Evolutionary conservation across 1,140 invertebrate genomes (phyloP).

Genomic region (Bombus impatiens): DNA sequence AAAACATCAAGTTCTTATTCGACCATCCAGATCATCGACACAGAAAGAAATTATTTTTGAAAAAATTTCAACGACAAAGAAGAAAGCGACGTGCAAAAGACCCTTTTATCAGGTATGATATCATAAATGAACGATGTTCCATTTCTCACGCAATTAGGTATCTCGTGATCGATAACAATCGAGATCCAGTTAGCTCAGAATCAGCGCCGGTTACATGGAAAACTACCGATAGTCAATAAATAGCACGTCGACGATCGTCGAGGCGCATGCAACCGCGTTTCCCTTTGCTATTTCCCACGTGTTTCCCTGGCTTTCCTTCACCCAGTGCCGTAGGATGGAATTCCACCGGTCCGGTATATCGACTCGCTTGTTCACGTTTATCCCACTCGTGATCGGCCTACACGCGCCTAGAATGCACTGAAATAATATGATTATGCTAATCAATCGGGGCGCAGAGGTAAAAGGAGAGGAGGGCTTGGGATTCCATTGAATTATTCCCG

Average conservation of each 20-base stretch:
- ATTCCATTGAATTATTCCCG: constrained; percentile 61
- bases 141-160: constrained; percentile 39
- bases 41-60: background rate
- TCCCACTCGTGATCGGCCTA: constrained; percentile 66
- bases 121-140: background rate
- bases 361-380: constrained; percentile 44
- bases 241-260: constrained; percentile 4
- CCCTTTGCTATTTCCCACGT: constrained; percentile 45
- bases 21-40: no score
- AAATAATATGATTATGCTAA: constrained; percentile 72
- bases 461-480: constrained; percentile 4
- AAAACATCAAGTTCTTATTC: background rate
- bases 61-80: background rate
- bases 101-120: background rate
- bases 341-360: constrained; percentile 39
- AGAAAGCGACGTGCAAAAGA: background rate
- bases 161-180: background rate
- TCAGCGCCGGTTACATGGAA: constrained; percentile 39
- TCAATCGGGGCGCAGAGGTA: constrained; percentile 5
- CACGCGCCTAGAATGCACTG: constrained; percentile 62
- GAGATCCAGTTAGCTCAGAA: constrained; percentile 9
- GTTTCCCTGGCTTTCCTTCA: constrained; percentile 45
- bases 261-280: constrained; percentile 20
- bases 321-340: constrained; percentile 50
- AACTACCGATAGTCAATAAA: constrained; percentile 41